These are phyloP conservation scores for Strix uralensis DNA, from an alignment of 2,113 vertebrate species.

Conservation along the genomic window DNA sequence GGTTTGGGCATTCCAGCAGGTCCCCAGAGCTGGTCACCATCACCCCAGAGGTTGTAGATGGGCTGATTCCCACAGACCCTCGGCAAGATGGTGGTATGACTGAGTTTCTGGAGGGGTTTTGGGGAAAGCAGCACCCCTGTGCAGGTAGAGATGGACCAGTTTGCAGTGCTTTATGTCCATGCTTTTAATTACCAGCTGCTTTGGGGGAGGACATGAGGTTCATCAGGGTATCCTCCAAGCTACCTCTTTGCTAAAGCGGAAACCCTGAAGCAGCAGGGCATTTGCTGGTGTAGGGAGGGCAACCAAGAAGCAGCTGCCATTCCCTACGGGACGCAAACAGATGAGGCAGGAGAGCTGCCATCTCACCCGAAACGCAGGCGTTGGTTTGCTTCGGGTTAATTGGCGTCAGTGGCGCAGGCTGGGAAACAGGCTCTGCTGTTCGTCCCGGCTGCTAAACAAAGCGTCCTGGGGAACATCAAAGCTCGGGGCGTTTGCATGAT, in stretches of 20 bases:
- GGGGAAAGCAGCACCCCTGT: not conserved
- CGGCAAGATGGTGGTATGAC: accelerated
- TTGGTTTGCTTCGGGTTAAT: not conserved
- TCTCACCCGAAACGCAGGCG: not conserved
- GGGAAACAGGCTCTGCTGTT: not conserved
- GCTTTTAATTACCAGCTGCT: not conserved
- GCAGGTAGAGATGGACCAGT: not conserved
- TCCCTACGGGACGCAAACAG: not conserved
- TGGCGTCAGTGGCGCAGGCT: not conserved
- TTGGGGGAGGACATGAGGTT: not conserved
- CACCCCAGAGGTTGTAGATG: not conserved
- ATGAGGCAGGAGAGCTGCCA: not conserved
- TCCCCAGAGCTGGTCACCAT: not conserved
- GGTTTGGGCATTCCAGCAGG: not conserved
- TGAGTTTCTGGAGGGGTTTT: not conserved
- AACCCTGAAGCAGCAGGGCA: not conserved
- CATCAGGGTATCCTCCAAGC: not conserved
- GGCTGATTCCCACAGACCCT: not conserved
- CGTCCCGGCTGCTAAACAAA: not conserved
- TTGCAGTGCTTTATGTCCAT: not conserved
- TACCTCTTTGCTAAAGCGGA: not conserved
- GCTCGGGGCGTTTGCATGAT: constrained; percentile 42
- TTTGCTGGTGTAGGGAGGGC: not conserved
- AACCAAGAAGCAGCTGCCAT: not conserved
- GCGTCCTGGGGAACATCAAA: constrained; percentile 27